Evolutionary conservation across 2,113 vertebrate genomes (phyloP).

Genomic region (human): GRCh38 chr2:2642501-2643000

Average conservation of each 20-base stretch:
- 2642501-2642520: background rate
- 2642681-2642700: background rate
- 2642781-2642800: background rate
- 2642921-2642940: too few species aligned
- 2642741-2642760: background rate
- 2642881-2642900: fast-evolving
- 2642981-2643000: fast-evolving
- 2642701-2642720: background rate
- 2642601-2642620: background rate
- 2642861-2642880: fast-evolving
- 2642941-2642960: fast-evolving
- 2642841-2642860: background rate
- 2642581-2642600: conserved; percentile 25
- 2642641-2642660: background rate
- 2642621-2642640: background rate
- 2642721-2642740: background rate
- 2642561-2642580: background rate
- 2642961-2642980: background rate
- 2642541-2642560: background rate
- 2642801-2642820: background rate
- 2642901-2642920: fast-evolving
- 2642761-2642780: background rate
- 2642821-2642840: fast-evolving
- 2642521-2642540: background rate
- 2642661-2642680: background rate